phyloP scores from a whole-genome alignment of 2,113 vertebrate species.

The Martes martes region DNA sequence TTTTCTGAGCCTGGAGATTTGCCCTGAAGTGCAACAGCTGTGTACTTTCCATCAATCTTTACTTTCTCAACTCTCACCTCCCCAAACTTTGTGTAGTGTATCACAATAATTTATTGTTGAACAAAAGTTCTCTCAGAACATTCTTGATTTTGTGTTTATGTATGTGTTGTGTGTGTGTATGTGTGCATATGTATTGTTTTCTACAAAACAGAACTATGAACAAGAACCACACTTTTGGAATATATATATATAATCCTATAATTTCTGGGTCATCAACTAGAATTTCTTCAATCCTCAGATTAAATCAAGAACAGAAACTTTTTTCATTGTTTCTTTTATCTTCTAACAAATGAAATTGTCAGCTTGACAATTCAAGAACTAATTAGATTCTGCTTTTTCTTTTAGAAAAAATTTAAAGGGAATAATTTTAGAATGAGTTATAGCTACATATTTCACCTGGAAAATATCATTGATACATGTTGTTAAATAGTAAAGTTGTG shows the following conservation, averaged over 20 bases:
- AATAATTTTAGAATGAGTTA: background rate
- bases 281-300: background rate
- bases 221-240: background rate
- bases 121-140: background rate
- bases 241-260: background rate
- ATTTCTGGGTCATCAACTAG: background rate
- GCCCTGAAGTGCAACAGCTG: background rate
- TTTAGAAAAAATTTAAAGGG: background rate
- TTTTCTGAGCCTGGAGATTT: background rate
- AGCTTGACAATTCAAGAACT: background rate
- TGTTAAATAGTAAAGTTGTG: background rate
- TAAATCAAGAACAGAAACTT: background rate
- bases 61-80: background rate
- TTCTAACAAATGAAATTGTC: background rate
- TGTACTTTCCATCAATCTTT: background rate
- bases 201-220: background rate
- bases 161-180: background rate
- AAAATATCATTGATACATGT: background rate
- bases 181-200: background rate
- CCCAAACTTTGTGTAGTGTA: background rate
- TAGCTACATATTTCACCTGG: background rate
- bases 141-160: background rate
- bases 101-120: background rate
- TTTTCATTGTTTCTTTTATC: background rate
- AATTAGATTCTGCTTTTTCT: background rate